Percentiles rank a stretch among this genome's conserved stretches.
These are phyloP conservation scores for Wasmannia auropunctata DNA, from an alignment of 1,140 invertebrate species.

Conservation along the genomic window DNA sequence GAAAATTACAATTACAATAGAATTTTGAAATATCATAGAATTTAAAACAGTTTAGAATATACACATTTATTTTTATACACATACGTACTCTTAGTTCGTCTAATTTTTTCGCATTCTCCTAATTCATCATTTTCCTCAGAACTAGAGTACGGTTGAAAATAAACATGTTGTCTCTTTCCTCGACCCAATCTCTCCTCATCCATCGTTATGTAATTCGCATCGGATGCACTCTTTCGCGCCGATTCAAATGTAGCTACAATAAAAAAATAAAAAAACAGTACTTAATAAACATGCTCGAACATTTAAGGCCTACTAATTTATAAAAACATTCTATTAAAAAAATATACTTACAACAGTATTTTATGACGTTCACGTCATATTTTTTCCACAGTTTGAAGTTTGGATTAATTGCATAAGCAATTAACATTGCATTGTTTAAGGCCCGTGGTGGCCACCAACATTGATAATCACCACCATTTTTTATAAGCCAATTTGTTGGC, in stretches of 20 bases:
- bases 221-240: background rate
- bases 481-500: background rate
- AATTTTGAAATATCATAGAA: too few relatives aligned
- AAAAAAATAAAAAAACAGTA: background rate
- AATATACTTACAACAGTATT: constrained; percentile 1
- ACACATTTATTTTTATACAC: too few relatives aligned
- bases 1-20: too few relatives aligned
- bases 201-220: background rate
- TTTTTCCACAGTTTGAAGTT: background rate
- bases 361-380: background rate
- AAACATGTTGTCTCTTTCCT: background rate
- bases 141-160: too few relatives aligned
- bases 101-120: too few relatives aligned
- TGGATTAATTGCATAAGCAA: background rate
- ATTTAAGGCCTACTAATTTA: too few relatives aligned
- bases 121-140: too few relatives aligned
- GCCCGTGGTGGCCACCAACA: constrained; percentile 6
- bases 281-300: too few relatives aligned
- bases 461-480: background rate
- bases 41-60: too few relatives aligned
- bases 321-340: too few relatives aligned
- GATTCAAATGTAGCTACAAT: background rate
- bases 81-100: too few relatives aligned
- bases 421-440: background rate
- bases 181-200: background rate